A percentile compares a stretch with the other conserved stretches of the same genome.
Conservation (phyloP, 2,888 invertebrate species). For the Caenorhabditis virilis region DNA sequence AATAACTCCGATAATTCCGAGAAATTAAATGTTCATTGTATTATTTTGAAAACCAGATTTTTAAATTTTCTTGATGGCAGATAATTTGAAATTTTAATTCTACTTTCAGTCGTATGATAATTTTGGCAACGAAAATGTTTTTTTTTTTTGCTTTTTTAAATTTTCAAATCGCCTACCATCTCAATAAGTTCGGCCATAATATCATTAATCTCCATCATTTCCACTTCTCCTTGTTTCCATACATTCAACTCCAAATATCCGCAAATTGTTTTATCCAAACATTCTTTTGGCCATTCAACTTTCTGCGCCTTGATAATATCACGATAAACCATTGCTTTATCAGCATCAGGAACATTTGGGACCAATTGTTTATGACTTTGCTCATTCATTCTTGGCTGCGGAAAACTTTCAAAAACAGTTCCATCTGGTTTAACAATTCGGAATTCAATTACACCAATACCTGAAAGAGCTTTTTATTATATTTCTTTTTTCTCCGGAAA, state of each 20-base stretch:
- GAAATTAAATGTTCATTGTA: no score
- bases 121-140: no score
- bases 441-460: slow-evolving; percentile 30
- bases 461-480: no score
- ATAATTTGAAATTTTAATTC: no score
- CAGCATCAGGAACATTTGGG: slow-evolving; percentile 26
- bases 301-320: slow-evolving; percentile 26
- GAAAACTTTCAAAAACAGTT: slow-evolving; percentile 8
- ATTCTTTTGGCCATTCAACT: slow-evolving; percentile 3
- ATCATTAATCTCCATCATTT: slow-evolving; percentile 8
- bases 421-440: slow-evolving; percentile 23
- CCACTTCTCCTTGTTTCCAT: slow-evolving; percentile 73
- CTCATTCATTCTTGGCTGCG: slow-evolving; percentile 29
- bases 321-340: slow-evolving; percentile 23
- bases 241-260: slow-evolving; percentile 75
- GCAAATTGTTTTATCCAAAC: slow-evolving; percentile 21
- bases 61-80: no score
- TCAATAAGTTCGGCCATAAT: slow-evolving; percentile 19
- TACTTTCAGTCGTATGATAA: no score
- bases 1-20: no score
- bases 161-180: no score
- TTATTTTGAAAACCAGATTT: no score
- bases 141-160: no score
- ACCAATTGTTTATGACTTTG: slow-evolving; percentile 23
- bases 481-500: no score